Evolutionary conservation across 2,113 vertebrate species (phyloP), one percentile per base, ranked within the genome.

Genomic region (Tor tambroides): DNA sequence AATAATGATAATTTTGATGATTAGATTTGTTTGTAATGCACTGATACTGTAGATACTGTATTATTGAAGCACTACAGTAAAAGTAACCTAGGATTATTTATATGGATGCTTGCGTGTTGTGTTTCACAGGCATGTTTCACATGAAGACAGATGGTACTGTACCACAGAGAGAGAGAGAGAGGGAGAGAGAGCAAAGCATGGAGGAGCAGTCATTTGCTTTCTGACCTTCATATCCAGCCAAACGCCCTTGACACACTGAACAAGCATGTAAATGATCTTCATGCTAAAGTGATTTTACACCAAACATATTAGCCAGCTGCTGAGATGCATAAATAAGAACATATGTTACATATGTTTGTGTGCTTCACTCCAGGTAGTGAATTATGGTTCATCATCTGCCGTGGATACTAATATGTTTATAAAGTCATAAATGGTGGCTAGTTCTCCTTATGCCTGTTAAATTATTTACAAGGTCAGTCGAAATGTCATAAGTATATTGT

Each of bases 81-180:
- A 51, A 6, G 26, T 21, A 65, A 65, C 65, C 59, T 21, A 56
- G 78, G 81, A 28, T 5, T 49, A 30, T 43, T 15, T 65, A 43
- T 88, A 30, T 85, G 88, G 78, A 69, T 67, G 72, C 41, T 69
- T 85, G 74, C 21, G 14, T 88, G 88, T 75, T 78, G 72, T 83
- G 32, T 77, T 85, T 63, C 83, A 85, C 80, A 67, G 80, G 83
- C 80, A 84, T 88, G 87, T 75, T 84, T 84, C 76, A 79, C 75
- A 87, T 87, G 74, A 61, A 79, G 81, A 87, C 86, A 87, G 86
- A 87, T 87, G 86, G 86, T 72, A 43, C 43, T 43, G 10, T 10
- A 72, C 75, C 80, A 84, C 61, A 79, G 84, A 69, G 59, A 69
- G 26, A 51, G 56, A 85, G 41, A 69, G 61, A 78, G 26, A 8